Percentiles rank a stretch among this genome's conserved stretches.
Conservation (phyloP, 2,113 vertebrate genomes). For the Odontophorus gujanensis region DNA sequence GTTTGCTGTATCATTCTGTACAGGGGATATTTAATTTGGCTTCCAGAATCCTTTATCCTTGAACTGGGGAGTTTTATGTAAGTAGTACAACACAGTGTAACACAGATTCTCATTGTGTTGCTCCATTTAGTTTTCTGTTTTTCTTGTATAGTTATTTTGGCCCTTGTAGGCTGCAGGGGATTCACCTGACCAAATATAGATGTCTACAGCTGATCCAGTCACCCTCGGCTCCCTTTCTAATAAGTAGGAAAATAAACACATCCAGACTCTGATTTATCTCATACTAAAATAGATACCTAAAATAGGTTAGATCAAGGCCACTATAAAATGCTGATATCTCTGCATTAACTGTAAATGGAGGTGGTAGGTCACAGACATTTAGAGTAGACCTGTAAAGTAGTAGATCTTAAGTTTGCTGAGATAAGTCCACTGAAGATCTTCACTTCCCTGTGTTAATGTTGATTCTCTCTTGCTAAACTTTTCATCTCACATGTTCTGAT, state of each 20-base stretch:
- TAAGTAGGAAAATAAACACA: conserved; percentile 48
- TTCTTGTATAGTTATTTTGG: conserved; percentile 27
- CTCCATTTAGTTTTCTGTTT: conserved; percentile 6
- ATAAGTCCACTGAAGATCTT: background rate
- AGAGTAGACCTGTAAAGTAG: background rate
- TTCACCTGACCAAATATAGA: conserved; percentile 70
- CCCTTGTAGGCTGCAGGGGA: background rate
- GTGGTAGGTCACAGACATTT: background rate
- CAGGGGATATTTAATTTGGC: background rate
- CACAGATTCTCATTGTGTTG: background rate
- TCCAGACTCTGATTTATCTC: conserved; percentile 28
- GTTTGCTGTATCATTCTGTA: background rate
- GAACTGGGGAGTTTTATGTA: background rate
- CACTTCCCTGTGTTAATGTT: background rate
- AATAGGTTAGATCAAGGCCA: conserved; percentile 21
- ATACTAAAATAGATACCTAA: conserved; percentile 27
- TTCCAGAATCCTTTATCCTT: background rate
- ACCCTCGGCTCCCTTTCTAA: conserved; percentile 23
- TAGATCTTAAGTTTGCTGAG: background rate
- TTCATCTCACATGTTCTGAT: background rate
- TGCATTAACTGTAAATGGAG: background rate
- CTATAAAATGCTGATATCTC: background rate
- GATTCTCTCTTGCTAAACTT: background rate
- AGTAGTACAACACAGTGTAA: background rate
- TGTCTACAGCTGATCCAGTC: conserved; percentile 32